Evolutionary conservation across 2,888 invertebrate species (phyloP).

Genomic region (Tiphia femorata): DNA sequence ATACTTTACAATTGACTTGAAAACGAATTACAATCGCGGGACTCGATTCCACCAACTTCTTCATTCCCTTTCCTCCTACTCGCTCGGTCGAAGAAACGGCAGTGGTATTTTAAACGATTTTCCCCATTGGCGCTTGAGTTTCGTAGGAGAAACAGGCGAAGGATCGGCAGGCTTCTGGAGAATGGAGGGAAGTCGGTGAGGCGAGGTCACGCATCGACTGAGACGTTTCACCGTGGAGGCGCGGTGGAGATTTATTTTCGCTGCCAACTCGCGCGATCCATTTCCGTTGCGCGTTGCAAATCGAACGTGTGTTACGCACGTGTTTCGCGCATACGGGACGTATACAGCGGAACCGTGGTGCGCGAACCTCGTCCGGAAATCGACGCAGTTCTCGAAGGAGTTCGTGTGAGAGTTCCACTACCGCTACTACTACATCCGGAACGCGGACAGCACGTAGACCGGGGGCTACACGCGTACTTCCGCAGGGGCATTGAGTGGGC

Average conservation of each 20-base stretch:
- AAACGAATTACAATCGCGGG: no score
- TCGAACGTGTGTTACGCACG: conserved; percentile 23
- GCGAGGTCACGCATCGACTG: no score
- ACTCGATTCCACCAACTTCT: no score
- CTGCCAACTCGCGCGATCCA: conserved; percentile 18
- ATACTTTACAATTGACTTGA: no score
- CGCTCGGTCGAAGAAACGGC: no score
- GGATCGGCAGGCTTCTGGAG: no score
- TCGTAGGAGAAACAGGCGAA: no score
- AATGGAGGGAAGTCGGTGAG: no score
- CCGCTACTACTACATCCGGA: neutral
- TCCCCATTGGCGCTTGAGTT: no score
- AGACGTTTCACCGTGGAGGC: neutral
- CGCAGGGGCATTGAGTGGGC: neutral
- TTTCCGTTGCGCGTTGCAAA: conserved; percentile 11
- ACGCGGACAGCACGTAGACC: neutral
- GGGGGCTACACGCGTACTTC: neutral
- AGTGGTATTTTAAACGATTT: no score
- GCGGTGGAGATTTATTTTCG: conserved; percentile 27
- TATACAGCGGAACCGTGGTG: neutral
- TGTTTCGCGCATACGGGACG: conserved; percentile 16
- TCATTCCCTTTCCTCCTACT: no score
- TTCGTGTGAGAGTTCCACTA: neutral
- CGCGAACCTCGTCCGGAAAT: conserved; percentile 25
- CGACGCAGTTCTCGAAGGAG: conserved; percentile 21